Evolutionary conservation across 2,888 invertebrate species (phyloP), one percentile per base, ranked within the genome.

Genomic region (Drosophila pseudotalamancana): DNA sequence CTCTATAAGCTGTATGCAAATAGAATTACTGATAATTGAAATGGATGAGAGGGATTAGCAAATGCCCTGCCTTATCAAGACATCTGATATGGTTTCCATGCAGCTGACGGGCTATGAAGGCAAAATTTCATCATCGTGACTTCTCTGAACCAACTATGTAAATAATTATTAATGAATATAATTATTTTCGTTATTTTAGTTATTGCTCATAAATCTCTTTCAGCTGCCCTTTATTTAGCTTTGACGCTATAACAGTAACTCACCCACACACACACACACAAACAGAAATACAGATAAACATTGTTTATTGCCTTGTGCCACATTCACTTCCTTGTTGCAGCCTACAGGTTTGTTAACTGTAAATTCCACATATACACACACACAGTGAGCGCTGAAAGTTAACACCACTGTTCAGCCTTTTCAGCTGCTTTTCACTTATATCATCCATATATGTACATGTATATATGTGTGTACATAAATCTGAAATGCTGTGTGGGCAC

Each of bases 291-390:
- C 9, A 18, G n/a, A 39, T 27, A 25, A 19, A 19, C 29, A 51
- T 57, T 42, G 35, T 48, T 66, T 35, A 59, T 59, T 55, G 40
- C 55, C 55, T 65, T 76, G 77, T 60, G 76, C 72, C 72, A 72
- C 72, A 72, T 72, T 72, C 65, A 72, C 72, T 72, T 76, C 72
- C 72, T 76, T 65, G 49, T 72, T 29, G 45, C 48, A 40, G 63
- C 14, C 16, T 64, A 51, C 72, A 71, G 64, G 71, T 70, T 72
- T 73, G 45, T 21, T 40, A 29, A 46, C 43, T 25, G 14, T 56
- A 40, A 19, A 42, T 37, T 39, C 8, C 29, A 32, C 46, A 25
- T 8, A 50, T 29, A 18, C 23, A 23, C 12, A 43, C 27, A 25
- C 21, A 27, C 71, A 57, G 50, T 59, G 54, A 29, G 37, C 23